Base-by-base conservation (phyloP, 2,113 vertebrate genomes). In the Hypanus sabinus region DNA sequence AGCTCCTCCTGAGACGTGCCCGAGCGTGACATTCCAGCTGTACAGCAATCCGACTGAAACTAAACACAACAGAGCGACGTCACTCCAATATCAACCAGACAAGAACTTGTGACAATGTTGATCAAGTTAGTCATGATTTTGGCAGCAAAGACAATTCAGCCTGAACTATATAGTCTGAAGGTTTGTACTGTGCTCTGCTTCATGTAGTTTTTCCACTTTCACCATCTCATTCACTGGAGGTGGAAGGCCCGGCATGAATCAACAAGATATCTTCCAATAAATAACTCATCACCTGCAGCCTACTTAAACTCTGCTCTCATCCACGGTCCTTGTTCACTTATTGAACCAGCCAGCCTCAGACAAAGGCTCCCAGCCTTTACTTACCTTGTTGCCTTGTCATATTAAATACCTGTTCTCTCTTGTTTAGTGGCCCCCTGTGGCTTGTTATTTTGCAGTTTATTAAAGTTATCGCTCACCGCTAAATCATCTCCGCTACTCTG, bases 1-100 rank as follows among this genome's bases (percentile, higher is more conserved):
- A 99, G 97, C 95, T 99, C 99, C 94, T 99, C 99, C 96, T 99
- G 98, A 33, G 98, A 99, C 11, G 97, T 96, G 46, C 98, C 98
- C 0, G 97, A 97, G 77, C 96, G 97, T 77, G 98, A 98, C 96
- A 99, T 96, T 55, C 97, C 98, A 0, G 95, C 95, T 0, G 97
- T 96, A 95, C 98, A 98, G 0, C 98, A 97, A 95, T 99, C 98
- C 0, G 98, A 97, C 96, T 99, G 99, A 96, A 99, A 99, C 98
- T 99, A 95, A 90, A 92, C 68, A 46, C 22, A 93, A 22, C n/a
- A 93, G 70, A 27, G 70, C 46, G 5, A 90, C 83, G 20, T 90
- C 30, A 90, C 55, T 60, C 24, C 3, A 81, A 46, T 18, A 55
- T 24, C 20, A 83, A 8, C 27, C 46, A 20, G 0, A 22, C 55